phyloP scores from a whole-genome alignment of 1,140 invertebrate species.

The Agraylea sexmaculata region DNA sequence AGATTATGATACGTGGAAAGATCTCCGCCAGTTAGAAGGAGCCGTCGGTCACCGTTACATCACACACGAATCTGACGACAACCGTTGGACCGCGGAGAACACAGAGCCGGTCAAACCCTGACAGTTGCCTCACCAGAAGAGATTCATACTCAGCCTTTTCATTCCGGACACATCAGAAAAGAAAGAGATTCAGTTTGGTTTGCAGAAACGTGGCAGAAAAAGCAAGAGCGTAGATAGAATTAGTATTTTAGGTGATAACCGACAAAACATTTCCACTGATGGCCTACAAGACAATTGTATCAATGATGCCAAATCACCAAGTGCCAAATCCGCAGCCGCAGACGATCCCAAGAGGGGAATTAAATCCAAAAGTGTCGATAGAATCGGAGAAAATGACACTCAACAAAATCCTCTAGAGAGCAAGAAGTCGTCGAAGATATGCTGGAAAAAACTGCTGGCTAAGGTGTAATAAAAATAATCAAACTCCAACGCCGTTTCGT shows the following conservation, averaged over 20 bases:
- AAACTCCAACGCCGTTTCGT: neutral
- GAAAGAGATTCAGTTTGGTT: too few relatives aligned
- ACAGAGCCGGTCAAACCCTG: conserved; percentile 23
- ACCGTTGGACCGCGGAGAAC: conserved; percentile 61
- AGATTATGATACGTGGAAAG: conserved; percentile 93
- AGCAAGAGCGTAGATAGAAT: conserved; percentile 18
- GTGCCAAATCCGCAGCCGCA: neutral
- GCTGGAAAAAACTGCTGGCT: conserved; percentile 17
- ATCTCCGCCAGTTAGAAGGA: conserved; percentile 78
- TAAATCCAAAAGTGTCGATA: conserved; percentile 17
- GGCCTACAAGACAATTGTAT: too few relatives aligned
- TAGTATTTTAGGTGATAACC: too few relatives aligned
- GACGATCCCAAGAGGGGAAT: conserved; percentile 10
- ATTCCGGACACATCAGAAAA: conserved; percentile 7
- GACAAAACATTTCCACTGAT: too few relatives aligned
- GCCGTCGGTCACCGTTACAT: conserved; percentile 79
- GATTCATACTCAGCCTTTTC: conserved; percentile 18
- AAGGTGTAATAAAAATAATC: conserved; percentile 10
- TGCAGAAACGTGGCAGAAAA: conserved; percentile 11
- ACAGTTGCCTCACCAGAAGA: conserved; percentile 8
- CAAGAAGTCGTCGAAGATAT: conserved; percentile 13
- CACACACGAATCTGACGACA: conserved; percentile 93
- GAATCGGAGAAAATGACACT: conserved; percentile 2
- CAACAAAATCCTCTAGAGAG: too few relatives aligned
- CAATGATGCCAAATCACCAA: neutral